These are phyloP conservation scores for Yoshiicerus persimilis DNA, from an alignment of 1,140 invertebrate genomes.

Conservation along the genomic window DNA sequence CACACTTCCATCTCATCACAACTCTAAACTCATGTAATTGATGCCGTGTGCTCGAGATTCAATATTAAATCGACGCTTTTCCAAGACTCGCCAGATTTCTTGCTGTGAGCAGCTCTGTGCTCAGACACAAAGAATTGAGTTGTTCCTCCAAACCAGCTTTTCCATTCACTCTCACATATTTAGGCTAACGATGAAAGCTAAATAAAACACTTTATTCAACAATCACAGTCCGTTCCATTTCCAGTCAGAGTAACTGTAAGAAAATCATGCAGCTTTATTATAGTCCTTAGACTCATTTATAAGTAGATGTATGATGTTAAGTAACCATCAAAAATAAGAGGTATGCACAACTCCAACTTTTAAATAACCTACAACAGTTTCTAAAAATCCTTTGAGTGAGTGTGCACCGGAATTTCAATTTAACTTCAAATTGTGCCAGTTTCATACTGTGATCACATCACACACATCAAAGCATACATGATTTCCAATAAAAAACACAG, in stretches of 20 bases:
- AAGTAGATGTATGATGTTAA: too few species aligned
- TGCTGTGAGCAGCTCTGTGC: neutral
- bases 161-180: neutral
- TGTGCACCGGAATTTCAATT: neutral
- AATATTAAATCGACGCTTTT: neutral
- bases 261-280: too few species aligned
- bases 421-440: neutral
- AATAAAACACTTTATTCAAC: too few species aligned
- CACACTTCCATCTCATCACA: neutral
- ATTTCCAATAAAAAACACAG: neutral
- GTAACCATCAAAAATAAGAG: too few species aligned
- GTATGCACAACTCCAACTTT: too few species aligned
- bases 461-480: neutral
- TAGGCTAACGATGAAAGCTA: too few species aligned
- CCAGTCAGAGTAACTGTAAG: too few species aligned
- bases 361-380: too few species aligned
- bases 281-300: too few species aligned
- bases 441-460: constrained; percentile 18
- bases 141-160: neutral
- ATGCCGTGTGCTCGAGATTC: constrained; percentile 9
- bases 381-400: neutral
- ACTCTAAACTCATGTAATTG: neutral
- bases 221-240: too few species aligned
- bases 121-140: neutral
- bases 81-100: neutral